These are phyloP conservation scores for Cryptotis parvus DNA, from an alignment of 2,113 vertebrate genomes.

Conservation along the genomic window DNA sequence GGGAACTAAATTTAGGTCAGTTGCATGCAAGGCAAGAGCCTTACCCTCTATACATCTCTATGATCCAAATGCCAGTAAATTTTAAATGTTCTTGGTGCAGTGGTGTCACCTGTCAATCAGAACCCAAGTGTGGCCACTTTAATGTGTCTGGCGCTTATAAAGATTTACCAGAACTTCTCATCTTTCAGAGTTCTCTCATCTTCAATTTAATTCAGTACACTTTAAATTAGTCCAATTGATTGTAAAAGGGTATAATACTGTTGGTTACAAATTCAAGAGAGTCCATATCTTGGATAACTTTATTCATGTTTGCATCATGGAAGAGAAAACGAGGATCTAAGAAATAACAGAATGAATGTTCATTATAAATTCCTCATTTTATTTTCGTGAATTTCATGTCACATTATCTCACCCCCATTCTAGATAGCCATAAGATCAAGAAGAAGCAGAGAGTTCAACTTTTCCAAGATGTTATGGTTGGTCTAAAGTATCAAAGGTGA, in stretches of 20 bases:
- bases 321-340: not conserved
- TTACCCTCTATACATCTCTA: too few species aligned
- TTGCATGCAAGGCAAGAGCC: too few species aligned
- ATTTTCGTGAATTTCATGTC: not conserved
- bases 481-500: not conserved
- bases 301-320: not conserved
- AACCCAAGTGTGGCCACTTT: not conserved
- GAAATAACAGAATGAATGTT: not conserved
- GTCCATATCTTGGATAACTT: too few species aligned
- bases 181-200: not conserved
- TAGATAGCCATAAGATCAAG: not conserved
- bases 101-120: not conserved
- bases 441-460: not conserved
- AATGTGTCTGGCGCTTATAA: too few species aligned
- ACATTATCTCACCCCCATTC: not conserved
- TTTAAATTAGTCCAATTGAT: not conserved
- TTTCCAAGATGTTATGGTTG: not conserved
- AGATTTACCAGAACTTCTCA: not conserved
- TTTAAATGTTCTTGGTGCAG: accelerated
- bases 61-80: too few species aligned
- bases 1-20: too few species aligned
- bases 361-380: too few species aligned
- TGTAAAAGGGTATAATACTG: too few species aligned
- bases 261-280: too few species aligned
- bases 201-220: not conserved